phyloP scores from a whole-genome alignment of 2,888 invertebrate species.

The Eupithecia inturbata region DNA sequence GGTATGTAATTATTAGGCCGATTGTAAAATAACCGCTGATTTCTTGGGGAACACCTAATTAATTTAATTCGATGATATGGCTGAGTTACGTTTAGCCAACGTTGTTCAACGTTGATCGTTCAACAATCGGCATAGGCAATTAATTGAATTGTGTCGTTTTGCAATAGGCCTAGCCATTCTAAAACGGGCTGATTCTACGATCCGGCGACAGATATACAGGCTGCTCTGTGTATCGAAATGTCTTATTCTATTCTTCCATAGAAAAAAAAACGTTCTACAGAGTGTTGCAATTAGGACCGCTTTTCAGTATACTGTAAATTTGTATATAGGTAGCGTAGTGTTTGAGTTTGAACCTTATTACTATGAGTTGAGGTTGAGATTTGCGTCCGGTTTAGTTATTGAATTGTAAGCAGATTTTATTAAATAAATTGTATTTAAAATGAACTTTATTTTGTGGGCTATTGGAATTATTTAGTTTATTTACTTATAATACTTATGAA shows the following conservation, averaged over 20 bases:
- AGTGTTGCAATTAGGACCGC: background rate
- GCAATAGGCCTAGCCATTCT: too few relatives aligned
- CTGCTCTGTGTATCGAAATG: too few relatives aligned
- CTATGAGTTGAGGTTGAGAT: conserved; percentile 28
- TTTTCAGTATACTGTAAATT: conserved; percentile 50
- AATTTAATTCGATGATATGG: too few relatives aligned
- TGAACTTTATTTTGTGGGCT: conserved; percentile 16
- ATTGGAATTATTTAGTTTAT: conserved; percentile 14
- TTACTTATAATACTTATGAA: too few relatives aligned
- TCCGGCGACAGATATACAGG: too few relatives aligned
- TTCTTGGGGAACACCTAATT: too few relatives aligned
- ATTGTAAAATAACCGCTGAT: too few relatives aligned
- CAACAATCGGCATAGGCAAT: too few relatives aligned
- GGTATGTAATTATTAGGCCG: background rate
- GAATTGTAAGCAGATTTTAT: conserved; percentile 15
- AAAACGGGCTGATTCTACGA: too few relatives aligned
- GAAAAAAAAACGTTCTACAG: background rate
- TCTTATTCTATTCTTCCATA: background rate
- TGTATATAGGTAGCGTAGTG: conserved; percentile 48
- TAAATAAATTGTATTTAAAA: conserved; percentile 7
- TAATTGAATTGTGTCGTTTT: too few relatives aligned
- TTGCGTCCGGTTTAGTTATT: conserved; percentile 23
- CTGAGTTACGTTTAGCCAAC: too few relatives aligned
- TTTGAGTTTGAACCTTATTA: conserved; percentile 28
- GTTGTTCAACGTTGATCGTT: too few relatives aligned